Base-by-base conservation (phyloP, 2,888 invertebrate species). In the Glaucopsyche alexis region DNA sequence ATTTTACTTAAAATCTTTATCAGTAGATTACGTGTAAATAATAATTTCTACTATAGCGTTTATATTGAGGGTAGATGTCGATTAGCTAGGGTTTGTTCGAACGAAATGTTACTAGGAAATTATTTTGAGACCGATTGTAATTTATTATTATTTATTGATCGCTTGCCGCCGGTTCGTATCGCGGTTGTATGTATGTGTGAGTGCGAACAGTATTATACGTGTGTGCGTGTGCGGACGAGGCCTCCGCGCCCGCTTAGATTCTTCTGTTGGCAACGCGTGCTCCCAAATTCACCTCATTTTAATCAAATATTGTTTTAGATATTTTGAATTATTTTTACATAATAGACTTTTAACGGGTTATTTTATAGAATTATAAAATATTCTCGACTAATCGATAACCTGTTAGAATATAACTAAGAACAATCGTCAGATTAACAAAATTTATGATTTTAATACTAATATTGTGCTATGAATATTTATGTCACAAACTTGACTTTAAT, bases 51-150 rank as follows among this genome's bases (percentile, higher is more conserved):
- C 66, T 77, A 83, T 87, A 87, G 85, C 85, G 85, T 89, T 89
- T 89, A 83, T 91, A 90, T 87, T 83, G 81, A 84, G 79, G 82
- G 84, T 91, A 91, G 90, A 88, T 87, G 90, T 90, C 72, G 89
- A 86, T 83, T 92, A 91, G 90, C 87, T 93, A 91, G 91, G 90
- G 90, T 89, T 91, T 90, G 91, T 93, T 91, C 91, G 90, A 87
- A 88, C 84, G 84, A 87, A 85, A 85, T 82, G 83, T 84, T 87
- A 83, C 86, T 87, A 83, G 80, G 84, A 84, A 67, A 72, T 85
- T 82, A 83, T 81, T 85, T 79, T 78, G 76, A 79, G 77, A 77
- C 79, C 80, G 85, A 82, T 83, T 85, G 87, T 85, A 77, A 80
- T 89, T 91, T 90, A 89, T 89, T 89, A 83, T 88, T 79, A 82